Evolutionary conservation across 1,140 invertebrate genomes (phyloP), one percentile per base, ranked within the genome.

Genomic region (Copidosoma floridanum): DNA sequence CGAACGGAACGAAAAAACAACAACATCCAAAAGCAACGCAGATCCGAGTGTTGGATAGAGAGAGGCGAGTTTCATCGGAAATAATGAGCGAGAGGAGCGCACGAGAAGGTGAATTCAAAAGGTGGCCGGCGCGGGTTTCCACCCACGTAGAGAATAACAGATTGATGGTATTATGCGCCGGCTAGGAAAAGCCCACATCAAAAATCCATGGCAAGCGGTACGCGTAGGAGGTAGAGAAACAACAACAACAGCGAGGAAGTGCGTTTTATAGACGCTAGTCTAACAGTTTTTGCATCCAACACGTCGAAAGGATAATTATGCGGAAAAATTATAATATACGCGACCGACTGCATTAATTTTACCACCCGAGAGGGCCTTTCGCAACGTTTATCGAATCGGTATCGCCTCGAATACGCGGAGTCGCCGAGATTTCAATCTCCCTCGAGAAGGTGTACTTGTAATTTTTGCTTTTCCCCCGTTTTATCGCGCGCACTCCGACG

Each of bases 81-180:
- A 38, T 52, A 38, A 38, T 12, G 14, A 52, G 18, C 29, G 16
- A 50, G 27, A 18, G n/a, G 6, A 20, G 20, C 16, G 16, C 14
- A 27, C 7, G 27, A 7, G 27, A n/a, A 27, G 4, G 29, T 20
- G 2, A 20, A 18, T 24, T n/a, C 8, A 50, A 18, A 18, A 14
- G 26, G 29, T 23, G 46, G 26, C 5, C n/a, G 26, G 6, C 5
- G 27, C 12, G 16, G 55, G 43, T 55, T 61, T 61, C 51, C 58
- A 54, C 58, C 51, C 51, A 61, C 58, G 51, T n/a, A 38, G 32
- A 48, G 32, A 61, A 54, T 61, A 61, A 54, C 43, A 61, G 58
- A 61, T 61, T 61, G 58, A 61, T 61, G 48, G 58, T 24, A 61
- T 61, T 61, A 55, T 54, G 37, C 10, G 32, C 41, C 24, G 51